Evolutionary conservation across 2,888 invertebrate genomes (phyloP).

Genomic region (Orthosia incerta): DNA sequence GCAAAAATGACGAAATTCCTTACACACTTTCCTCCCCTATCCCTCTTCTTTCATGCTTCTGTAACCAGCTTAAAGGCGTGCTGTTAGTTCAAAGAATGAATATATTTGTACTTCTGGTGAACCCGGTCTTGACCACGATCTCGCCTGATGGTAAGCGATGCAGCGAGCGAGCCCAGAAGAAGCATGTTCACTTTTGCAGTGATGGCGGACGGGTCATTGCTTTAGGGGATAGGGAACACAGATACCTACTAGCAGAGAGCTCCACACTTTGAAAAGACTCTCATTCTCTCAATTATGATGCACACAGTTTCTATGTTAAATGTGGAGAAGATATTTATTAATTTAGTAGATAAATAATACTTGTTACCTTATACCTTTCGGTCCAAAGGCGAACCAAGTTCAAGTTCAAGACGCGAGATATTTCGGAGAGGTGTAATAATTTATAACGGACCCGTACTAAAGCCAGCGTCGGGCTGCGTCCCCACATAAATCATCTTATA

Average conservation of each 20-base stretch:
- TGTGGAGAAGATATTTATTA: background rate
- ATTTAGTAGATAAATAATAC: background rate
- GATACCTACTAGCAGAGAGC: background rate
- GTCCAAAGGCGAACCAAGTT: slow-evolving; percentile 33
- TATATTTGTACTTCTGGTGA: background rate
- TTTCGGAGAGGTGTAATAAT: slow-evolving; percentile 7
- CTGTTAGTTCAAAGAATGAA: background rate
- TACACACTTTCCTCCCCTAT: background rate
- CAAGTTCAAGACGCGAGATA: slow-evolving; percentile 34
- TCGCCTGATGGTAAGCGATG: background rate
- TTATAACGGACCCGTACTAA: slow-evolving; percentile 24
- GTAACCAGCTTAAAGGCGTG: background rate
- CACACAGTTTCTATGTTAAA: background rate
- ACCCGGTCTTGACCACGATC: background rate
- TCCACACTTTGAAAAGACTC: background rate
- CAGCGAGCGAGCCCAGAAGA: background rate
- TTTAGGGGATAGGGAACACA: background rate
- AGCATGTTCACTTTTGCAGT: background rate
- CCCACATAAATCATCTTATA: slow-evolving; percentile 33
- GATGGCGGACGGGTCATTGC: background rate
- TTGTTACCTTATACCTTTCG: background rate
- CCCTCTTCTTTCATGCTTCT: too few relatives aligned
- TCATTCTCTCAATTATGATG: background rate
- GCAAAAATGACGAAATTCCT: background rate
- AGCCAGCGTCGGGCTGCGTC: slow-evolving; percentile 6